A percentile compares a stretch with the other conserved stretches of the same genome.
Evolutionary conservation across 2,888 invertebrate genomes (phyloP).

Genomic region (Epinotia demarniana): DNA sequence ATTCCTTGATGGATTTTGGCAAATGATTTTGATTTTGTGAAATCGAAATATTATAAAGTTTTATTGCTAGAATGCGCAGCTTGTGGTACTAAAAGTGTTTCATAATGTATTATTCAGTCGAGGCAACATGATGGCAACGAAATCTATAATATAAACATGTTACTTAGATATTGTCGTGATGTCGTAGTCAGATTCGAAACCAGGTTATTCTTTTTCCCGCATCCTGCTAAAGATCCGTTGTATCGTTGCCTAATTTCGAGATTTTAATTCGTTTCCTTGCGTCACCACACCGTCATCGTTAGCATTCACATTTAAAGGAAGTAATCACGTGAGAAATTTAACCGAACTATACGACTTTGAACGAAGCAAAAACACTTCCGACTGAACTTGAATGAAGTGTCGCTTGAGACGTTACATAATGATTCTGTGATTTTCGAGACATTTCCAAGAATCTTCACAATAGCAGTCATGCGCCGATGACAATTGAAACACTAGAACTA

Average conservation of each 20-base stretch:
- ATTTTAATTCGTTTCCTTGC: constrained; percentile 23
- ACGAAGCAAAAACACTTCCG: constrained; percentile 34
- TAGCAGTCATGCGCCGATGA: constrained; percentile 58
- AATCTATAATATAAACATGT: not conserved
- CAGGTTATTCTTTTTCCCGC: constrained; percentile 4
- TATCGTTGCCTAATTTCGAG: constrained; percentile 16
- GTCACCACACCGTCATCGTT: constrained; percentile 23
- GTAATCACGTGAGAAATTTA: constrained; percentile 40
- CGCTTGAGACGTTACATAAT: constrained; percentile 50
- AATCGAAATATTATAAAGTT: too few species aligned
- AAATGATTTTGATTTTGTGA: too few species aligned
- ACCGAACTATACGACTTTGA: constrained; percentile 32
- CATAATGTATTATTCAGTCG: too few species aligned
- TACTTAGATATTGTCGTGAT: not conserved
- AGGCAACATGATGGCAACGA: too few species aligned
- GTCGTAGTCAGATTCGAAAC: not conserved
- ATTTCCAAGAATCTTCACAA: constrained; percentile 66
- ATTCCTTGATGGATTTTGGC: not conserved
- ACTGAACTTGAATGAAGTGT: constrained; percentile 34
- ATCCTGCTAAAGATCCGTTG: constrained; percentile 38
- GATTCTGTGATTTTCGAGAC: constrained; percentile 62
- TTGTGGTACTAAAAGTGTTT: too few species aligned
- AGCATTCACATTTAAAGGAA: constrained; percentile 35
- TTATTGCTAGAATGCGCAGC: too few species aligned
- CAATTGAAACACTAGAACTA: constrained; percentile 45